Conservation (phyloP, 2,797 vertebrate species). For the Parotocinclus haroldoi region DNA sequence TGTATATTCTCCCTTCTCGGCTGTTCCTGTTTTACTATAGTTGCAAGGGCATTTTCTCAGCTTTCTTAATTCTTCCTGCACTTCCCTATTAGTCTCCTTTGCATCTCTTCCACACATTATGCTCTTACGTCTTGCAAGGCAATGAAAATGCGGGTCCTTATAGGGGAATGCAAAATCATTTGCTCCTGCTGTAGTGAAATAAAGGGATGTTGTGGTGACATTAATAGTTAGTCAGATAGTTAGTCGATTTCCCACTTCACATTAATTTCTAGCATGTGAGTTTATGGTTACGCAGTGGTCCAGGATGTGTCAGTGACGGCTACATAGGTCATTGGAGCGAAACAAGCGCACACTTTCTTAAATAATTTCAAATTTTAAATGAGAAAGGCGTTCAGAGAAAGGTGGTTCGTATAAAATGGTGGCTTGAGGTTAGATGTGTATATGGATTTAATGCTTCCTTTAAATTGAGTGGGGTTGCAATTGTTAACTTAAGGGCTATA, state of each 20-base stretch:
- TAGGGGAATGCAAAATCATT: constrained; percentile 54
- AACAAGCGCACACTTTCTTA: constrained; percentile 54
- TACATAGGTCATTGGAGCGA: constrained; percentile 49
- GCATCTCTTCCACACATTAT: no score
- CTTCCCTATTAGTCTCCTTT: no score
- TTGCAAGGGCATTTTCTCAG: no score
- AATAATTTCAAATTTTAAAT: no score
- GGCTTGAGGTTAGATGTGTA: constrained; percentile 56
- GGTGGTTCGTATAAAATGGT: no score
- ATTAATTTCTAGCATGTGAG: constrained; percentile 53
- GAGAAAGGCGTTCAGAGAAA: no score
- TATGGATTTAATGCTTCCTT: constrained; percentile 58
- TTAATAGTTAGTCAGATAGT: constrained; percentile 31
- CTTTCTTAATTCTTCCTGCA: no score
- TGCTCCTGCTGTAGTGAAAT: constrained; percentile 33
- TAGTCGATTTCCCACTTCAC: constrained; percentile 38
- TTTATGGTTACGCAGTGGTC: constrained; percentile 49
- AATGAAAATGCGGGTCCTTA: constrained; percentile 50
- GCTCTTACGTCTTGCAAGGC: no score
- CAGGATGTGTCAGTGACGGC: constrained; percentile 36
- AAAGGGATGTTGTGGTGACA: constrained; percentile 33
- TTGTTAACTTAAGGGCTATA: constrained; percentile 65
- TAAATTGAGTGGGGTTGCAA: constrained; percentile 50
- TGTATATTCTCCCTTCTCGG: not conserved
- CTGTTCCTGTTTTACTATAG: no score